Conservation (phyloP, 2,888 invertebrate species). For the Ceramica pisi region DNA sequence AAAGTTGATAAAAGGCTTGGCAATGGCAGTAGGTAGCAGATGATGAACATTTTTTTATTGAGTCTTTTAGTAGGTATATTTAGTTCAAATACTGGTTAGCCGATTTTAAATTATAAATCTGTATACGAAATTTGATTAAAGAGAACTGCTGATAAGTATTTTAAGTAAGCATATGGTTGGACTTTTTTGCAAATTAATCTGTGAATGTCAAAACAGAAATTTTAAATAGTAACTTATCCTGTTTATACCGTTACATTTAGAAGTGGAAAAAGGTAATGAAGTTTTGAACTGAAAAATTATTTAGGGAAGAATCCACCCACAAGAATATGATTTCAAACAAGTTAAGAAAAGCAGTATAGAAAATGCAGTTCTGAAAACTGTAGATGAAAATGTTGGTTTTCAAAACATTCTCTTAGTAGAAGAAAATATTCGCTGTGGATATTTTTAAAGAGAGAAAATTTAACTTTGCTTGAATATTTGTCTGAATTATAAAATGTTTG, state of each 20-base stretch:
- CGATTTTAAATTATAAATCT: too few species aligned
- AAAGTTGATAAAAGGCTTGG: not conserved
- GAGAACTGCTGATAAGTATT: too few species aligned
- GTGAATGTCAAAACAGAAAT: too few species aligned
- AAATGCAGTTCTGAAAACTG: slow-evolving; percentile 3
- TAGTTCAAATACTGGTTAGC: too few species aligned
- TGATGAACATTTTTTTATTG: too few species aligned
- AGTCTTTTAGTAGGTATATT: too few species aligned
- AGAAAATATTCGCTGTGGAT: slow-evolving; percentile 23
- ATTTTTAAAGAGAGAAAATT: not conserved
- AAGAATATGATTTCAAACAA: slow-evolving; percentile 18
- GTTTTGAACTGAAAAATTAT: not conserved
- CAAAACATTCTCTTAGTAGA: slow-evolving; percentile 5
- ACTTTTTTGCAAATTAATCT: too few species aligned
- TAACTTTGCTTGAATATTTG: not conserved
- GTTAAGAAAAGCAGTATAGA: slow-evolving; percentile 20
- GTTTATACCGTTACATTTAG: too few species aligned
- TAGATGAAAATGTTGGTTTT: slow-evolving; percentile 25
- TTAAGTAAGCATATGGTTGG: too few species aligned
- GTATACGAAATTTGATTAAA: too few species aligned
- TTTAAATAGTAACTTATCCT: too few species aligned
- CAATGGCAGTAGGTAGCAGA: not conserved
- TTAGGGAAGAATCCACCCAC: not conserved
- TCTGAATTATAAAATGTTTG: not conserved
- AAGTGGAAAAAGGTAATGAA: not conserved